phyloP scores from a whole-genome alignment of 2,888 invertebrate genomes.

The Amblyteles armatorius region DNA sequence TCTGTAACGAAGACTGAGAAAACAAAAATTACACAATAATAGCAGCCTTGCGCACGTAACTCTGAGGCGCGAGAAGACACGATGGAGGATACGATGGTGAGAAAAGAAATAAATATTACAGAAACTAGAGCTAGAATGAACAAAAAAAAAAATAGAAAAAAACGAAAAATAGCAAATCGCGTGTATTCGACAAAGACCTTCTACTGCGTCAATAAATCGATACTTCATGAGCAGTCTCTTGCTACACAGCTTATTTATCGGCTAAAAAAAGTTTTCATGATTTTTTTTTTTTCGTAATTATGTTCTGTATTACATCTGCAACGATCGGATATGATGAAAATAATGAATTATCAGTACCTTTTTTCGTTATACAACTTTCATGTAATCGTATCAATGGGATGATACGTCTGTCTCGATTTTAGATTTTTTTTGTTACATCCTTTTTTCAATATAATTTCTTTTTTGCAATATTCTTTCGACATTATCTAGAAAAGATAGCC shows the following conservation, averaged over 20 bases:
- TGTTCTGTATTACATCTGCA: background rate
- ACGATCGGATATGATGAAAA: conserved; percentile 32
- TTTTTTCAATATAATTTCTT: conserved; percentile 37
- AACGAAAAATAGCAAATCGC: background rate
- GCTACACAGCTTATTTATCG: conserved; percentile 5
- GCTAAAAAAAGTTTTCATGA: conserved; percentile 4
- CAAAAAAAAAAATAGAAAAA: conserved; percentile 9
- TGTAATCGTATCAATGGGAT: conserved; percentile 38
- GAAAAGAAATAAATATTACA: conserved; percentile 30
- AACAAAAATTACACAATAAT: background rate
- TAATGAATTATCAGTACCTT: conserved; percentile 42
- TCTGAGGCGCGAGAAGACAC: conserved; percentile 4
- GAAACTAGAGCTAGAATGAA: conserved; percentile 24
- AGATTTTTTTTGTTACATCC: background rate
- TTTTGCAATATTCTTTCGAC: conserved; percentile 42
- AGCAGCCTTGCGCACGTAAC: background rate
- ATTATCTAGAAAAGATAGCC: conserved; percentile 64
- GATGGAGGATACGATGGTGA: conserved; percentile 2
- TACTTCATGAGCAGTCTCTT: conserved; percentile 22
- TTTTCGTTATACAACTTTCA: conserved; percentile 46
- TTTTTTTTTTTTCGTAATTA: background rate
- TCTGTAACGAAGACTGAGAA: background rate
- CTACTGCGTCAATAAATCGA: background rate
- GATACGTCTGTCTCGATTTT: conserved; percentile 27
- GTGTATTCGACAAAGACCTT: too few species aligned